Evolutionary conservation across 2,888 invertebrate species (phyloP).

Genomic region (Hemaris fuciformis): DNA sequence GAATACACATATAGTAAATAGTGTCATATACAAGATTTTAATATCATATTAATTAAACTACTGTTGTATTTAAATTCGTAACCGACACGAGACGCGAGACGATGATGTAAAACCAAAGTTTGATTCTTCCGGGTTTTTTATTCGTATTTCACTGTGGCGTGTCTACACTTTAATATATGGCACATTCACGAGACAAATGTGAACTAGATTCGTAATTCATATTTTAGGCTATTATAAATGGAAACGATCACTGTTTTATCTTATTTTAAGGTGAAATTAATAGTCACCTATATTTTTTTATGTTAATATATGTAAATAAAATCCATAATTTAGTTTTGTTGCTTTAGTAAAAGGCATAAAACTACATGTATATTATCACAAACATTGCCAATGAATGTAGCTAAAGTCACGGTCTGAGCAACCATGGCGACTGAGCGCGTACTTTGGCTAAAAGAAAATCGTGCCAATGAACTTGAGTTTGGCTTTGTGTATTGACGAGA

Average conservation of each 20-base stretch:
- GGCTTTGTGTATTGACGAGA: slow-evolving; percentile 51
- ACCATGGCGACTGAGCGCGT: slow-evolving; percentile 52
- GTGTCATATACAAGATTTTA: too few relatives aligned
- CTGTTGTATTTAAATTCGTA: too few relatives aligned
- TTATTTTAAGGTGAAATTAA: too few relatives aligned
- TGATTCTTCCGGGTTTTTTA: slow-evolving; percentile 28
- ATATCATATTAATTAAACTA: background rate
- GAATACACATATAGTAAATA: too few relatives aligned
- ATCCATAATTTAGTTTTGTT: background rate
- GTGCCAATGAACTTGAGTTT: slow-evolving; percentile 74
- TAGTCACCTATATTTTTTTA: too few relatives aligned
- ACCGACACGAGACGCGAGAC: background rate
- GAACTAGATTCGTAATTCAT: too few relatives aligned
- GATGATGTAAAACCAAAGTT: slow-evolving; percentile 25
- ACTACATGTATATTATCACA: slow-evolving; percentile 5
- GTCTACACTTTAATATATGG: too few relatives aligned
- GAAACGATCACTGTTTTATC: too few relatives aligned
- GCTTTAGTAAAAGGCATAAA: background rate
- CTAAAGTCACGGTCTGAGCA: slow-evolving; percentile 50
- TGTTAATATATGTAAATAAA: too few relatives aligned
- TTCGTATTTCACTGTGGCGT: slow-evolving; percentile 10
- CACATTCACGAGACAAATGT: too few relatives aligned
- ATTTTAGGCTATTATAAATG: too few relatives aligned
- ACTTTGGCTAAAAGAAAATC: slow-evolving; percentile 45
- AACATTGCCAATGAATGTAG: slow-evolving; percentile 49